Evolutionary conservation across 2,113 vertebrate genomes (phyloP).

Genomic region (Peromyscus californicus): DNA sequence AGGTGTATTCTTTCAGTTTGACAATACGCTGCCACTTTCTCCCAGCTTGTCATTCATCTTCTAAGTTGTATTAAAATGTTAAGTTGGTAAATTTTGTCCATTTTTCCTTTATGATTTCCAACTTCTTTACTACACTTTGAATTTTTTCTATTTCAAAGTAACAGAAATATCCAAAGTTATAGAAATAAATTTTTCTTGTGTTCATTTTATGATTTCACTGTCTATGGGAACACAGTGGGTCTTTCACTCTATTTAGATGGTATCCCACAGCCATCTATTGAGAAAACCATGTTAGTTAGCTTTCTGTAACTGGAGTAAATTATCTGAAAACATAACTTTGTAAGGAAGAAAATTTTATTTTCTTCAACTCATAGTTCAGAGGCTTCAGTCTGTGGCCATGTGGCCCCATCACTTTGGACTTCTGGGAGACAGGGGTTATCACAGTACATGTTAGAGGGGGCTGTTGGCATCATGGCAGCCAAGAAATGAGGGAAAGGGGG

Average conservation of each 20-base stretch:
- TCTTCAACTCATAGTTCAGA: not conserved
- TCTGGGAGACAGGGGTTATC: not conserved
- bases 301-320: not conserved
- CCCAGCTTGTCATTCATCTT: not conserved
- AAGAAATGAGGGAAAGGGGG: too few species aligned
- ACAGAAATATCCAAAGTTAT: not conserved
- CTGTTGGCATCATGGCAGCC: too few species aligned
- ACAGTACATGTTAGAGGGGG: not conserved
- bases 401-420: not conserved
- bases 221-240: not conserved
- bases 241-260: not conserved
- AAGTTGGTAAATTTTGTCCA: not conserved
- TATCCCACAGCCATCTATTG: not conserved
- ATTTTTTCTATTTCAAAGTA: not conserved
- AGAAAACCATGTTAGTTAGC: not conserved
- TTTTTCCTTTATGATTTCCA: conserved; percentile 21
- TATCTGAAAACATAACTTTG: not conserved
- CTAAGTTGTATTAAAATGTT: conserved; percentile 40
- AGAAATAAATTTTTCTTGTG: not conserved
- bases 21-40: not conserved
- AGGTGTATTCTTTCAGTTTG: not conserved
- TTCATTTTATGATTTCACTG: not conserved
- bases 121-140: not conserved
- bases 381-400: not conserved
- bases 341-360: not conserved